Conservation (phyloP, 2,888 invertebrate genomes). For the Drosophila silvestris region DNA sequence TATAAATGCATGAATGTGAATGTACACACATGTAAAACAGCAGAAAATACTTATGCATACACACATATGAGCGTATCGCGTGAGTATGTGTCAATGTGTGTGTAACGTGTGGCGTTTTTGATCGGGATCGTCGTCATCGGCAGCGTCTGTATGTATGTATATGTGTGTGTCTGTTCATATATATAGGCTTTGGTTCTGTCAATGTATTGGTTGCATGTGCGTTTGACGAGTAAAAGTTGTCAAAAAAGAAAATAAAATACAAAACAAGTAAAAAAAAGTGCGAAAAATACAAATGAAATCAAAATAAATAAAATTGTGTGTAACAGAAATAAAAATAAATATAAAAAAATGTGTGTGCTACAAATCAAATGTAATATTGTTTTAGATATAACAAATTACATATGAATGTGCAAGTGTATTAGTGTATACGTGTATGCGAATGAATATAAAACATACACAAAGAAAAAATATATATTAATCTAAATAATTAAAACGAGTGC, state of each 20-base stretch:
- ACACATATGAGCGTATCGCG: conserved; percentile 7
- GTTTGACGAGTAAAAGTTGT: conserved; percentile 42
- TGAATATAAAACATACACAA: conserved; percentile 2
- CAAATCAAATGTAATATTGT: conserved; percentile 6
- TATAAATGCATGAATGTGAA: conserved; percentile 1
- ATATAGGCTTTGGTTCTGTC: conserved; percentile 2
- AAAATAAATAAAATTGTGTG: conserved; percentile 1
- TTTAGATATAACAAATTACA: conserved; percentile 6
- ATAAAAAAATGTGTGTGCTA: neutral
- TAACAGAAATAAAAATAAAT: conserved; percentile 2
- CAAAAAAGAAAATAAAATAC: conserved; percentile 19
- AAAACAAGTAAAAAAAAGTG: conserved; percentile 1
- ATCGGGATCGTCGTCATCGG: conserved; percentile 55
- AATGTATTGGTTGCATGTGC: conserved; percentile 33
- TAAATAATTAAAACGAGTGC: neutral
- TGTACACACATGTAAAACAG: conserved; percentile 29
- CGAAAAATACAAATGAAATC: conserved; percentile 1
- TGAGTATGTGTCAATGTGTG: conserved; percentile 18
- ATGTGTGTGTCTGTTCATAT: conserved; percentile 1
- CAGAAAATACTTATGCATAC: conserved; percentile 22
- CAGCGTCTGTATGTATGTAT: conserved; percentile 22
- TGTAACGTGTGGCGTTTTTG: conserved; percentile 35
- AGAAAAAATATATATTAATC: neutral
- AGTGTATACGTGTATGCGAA: conserved; percentile 1
- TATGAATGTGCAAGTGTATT: conserved; percentile 1